phyloP scores from a whole-genome alignment of 2,888 invertebrate genomes.

The Nebria salina region DNA sequence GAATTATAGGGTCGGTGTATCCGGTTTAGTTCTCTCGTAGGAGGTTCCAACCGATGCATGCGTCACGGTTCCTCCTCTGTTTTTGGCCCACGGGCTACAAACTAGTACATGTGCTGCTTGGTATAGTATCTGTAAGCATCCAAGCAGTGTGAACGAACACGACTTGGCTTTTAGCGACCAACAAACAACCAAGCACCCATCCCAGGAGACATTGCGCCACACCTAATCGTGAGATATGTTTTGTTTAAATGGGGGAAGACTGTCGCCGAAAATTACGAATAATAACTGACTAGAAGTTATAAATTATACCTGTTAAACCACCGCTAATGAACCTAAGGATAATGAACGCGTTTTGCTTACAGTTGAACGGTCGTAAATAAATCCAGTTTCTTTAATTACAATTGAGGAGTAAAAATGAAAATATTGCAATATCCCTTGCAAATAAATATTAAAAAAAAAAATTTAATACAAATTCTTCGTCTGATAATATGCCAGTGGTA shows the following conservation, averaged over 20 bases:
- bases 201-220: constrained; percentile 19
- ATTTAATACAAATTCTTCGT: no score
- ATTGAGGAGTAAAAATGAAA: not conserved
- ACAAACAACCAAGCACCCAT: constrained; percentile 16
- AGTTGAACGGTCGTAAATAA: not conserved
- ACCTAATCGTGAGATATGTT: constrained; percentile 45
- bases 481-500: no score
- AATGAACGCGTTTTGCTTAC: not conserved
- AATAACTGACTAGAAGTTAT: constrained; percentile 33
- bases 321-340: not conserved
- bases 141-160: constrained; percentile 22
- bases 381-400: not conserved
- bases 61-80: constrained; percentile 29
- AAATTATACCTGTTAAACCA: constrained; percentile 16
- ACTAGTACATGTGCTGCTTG: constrained; percentile 22
- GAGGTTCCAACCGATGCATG: constrained; percentile 2
- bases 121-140: not conserved
- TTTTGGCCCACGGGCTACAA: constrained; percentile 9
- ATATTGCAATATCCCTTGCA: not conserved
- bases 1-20: constrained; percentile 6
- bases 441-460: no score
- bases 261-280: constrained; percentile 39
- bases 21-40: constrained; percentile 16
- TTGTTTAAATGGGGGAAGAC: constrained; percentile 13
- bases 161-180: constrained; percentile 38